These are phyloP conservation scores for Luperina testacea DNA, from an alignment of 2,888 invertebrate genomes.

Conservation along the genomic window DNA sequence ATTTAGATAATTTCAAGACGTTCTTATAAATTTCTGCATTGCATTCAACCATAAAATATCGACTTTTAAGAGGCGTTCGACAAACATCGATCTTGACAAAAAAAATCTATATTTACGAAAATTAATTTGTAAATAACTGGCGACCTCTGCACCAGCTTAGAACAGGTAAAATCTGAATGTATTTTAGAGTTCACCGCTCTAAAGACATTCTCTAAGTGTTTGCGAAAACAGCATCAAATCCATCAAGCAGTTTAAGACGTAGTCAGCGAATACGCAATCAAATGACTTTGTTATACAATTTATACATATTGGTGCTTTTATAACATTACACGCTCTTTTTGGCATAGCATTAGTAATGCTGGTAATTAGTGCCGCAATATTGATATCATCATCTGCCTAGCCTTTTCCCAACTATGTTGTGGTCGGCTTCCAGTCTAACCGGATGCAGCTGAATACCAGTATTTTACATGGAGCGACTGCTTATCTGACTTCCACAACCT, in stretches of 20 bases:
- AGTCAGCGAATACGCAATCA: background rate
- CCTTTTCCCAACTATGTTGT: too few relatives aligned
- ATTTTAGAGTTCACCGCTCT: background rate
- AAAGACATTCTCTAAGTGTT: background rate
- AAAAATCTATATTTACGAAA: background rate
- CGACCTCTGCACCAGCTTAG: background rate
- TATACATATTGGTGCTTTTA: constrained; percentile 9
- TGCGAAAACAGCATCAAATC: background rate
- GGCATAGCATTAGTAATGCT: constrained; percentile 18
- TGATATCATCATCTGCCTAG: constrained; percentile 9
- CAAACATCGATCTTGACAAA: background rate
- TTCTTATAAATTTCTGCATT: background rate
- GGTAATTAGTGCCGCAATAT: constrained; percentile 27
- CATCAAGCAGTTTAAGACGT: background rate
- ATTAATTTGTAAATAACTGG: background rate
- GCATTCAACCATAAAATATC: background rate
- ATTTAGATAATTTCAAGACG: constrained; percentile 6
- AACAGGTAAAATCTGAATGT: background rate
- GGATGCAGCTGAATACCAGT: too few relatives aligned
- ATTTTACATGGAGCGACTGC: too few relatives aligned
- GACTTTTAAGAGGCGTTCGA: constrained; percentile 31
- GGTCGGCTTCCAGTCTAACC: too few relatives aligned
- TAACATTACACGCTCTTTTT: background rate
- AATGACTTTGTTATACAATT: background rate
- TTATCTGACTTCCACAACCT: too few relatives aligned